A percentile compares a stretch with the other conserved stretches of the same genome.
phyloP scores from a whole-genome alignment of 2,888 invertebrate species.

The Poecilobothrus nobilitatus region DNA sequence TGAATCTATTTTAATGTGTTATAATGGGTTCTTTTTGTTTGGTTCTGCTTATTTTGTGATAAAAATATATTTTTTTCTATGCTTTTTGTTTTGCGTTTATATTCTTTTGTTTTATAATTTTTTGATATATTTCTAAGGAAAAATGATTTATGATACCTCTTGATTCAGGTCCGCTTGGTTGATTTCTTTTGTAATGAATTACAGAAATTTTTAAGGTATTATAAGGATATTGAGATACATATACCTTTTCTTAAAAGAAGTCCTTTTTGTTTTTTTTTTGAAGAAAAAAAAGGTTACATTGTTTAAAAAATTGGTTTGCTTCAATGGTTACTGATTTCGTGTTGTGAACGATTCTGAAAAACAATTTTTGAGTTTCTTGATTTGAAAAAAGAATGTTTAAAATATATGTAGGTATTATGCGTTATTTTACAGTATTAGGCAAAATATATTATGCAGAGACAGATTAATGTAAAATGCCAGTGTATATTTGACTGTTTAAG shows the following conservation, averaged over 20 bases:
- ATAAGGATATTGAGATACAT: neutral
- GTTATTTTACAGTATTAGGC: no score
- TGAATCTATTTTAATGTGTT: neutral
- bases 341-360: neutral
- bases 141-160: conserved; percentile 3
- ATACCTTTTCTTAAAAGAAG: neutral
- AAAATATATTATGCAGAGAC: no score
- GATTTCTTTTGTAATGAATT: neutral
- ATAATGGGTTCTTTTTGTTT: neutral
- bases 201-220: neutral
- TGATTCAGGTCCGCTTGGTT: neutral
- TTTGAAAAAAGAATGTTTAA: no score
- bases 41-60: neutral
- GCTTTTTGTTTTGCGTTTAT: neutral
- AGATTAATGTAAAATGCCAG: no score
- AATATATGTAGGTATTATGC: no score
- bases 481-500: no score
- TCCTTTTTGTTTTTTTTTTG: neutral
- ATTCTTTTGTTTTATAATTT: neutral
- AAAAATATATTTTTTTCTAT: neutral
- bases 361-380: no score
- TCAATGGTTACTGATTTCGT: neutral
- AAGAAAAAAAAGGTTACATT: neutral
- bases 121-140: neutral
- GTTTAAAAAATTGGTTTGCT: neutral